Conservation (phyloP, 2,888 invertebrate species). For the Philereme transversata region DNA sequence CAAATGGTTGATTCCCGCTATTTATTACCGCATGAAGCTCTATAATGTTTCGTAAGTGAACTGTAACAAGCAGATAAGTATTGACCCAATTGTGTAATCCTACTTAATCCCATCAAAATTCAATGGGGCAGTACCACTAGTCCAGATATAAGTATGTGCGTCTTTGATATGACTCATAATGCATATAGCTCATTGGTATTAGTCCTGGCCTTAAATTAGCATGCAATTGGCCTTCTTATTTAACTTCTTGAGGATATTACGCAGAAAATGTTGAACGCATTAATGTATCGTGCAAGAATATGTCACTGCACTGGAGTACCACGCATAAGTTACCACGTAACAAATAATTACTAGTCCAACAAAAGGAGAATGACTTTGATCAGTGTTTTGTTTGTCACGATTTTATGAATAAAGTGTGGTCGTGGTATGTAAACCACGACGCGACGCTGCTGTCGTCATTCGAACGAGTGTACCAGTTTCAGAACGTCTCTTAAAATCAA, state of each 20-base stretch:
- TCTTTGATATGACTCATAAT: conserved; percentile 15
- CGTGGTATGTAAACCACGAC: conserved; percentile 13
- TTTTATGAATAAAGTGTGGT: background rate
- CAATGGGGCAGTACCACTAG: conserved; percentile 17
- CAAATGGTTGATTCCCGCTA: conserved; percentile 24
- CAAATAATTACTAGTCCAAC: too few relatives aligned
- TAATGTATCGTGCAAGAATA: background rate
- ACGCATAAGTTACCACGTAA: background rate
- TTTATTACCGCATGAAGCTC: conserved; percentile 34
- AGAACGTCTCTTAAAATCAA: conserved; percentile 20
- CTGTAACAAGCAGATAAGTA: conserved; percentile 45
- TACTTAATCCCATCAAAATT: conserved; percentile 39
- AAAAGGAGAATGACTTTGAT: background rate
- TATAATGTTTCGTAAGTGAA: conserved; percentile 41
- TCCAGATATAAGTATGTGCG: conserved; percentile 15
- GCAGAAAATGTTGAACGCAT: conserved; percentile 14
- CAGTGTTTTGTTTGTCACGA: conserved; percentile 3
- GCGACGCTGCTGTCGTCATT: background rate
- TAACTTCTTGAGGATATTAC: conserved; percentile 36
- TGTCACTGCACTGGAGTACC: background rate
- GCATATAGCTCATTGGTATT: conserved; percentile 26
- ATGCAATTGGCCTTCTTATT: conserved; percentile 44
- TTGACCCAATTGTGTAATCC: conserved; percentile 50
- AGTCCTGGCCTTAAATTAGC: conserved; percentile 42
- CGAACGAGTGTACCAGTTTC: conserved; percentile 6